Evolutionary conservation across 2,113 vertebrate genomes (phyloP).

Genomic region (Malurus elegans): DNA sequence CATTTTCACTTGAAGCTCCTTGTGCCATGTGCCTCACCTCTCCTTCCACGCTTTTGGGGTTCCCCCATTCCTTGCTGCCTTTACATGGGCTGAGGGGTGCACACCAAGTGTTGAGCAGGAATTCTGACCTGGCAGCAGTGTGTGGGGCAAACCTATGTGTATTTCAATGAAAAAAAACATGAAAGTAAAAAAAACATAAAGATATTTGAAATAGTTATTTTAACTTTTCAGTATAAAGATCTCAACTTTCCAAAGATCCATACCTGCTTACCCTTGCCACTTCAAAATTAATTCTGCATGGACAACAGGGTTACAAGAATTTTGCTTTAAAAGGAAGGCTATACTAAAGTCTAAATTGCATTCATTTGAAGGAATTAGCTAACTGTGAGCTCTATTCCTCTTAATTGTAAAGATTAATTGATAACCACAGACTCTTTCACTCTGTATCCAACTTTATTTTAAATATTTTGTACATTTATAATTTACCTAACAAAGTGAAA

Average conservation of each 20-base stretch:
- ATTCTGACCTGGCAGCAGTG: background rate
- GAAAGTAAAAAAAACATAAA: no score
- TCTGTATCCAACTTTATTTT: background rate
- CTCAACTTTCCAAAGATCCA: background rate
- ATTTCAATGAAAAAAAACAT: background rate
- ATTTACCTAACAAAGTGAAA: background rate
- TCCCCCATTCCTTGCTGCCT: background rate
- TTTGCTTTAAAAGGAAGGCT: background rate
- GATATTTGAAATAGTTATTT: background rate
- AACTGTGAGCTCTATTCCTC: background rate
- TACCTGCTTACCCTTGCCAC: background rate
- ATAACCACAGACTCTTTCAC: background rate
- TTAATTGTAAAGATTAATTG: background rate
- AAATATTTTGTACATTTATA: background rate
- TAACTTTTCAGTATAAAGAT: background rate
- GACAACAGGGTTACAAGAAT: background rate
- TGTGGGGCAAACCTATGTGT: background rate
- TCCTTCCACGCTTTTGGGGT: background rate
- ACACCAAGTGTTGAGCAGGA: accelerated
- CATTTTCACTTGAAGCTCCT: background rate
- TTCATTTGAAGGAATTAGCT: background rate
- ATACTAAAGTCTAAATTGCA: background rate
- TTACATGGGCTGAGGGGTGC: background rate
- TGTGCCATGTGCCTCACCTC: accelerated
- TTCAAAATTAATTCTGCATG: background rate